Conservation (phyloP, 2,113 vertebrate genomes). For the Caranx ignobilis region DNA sequence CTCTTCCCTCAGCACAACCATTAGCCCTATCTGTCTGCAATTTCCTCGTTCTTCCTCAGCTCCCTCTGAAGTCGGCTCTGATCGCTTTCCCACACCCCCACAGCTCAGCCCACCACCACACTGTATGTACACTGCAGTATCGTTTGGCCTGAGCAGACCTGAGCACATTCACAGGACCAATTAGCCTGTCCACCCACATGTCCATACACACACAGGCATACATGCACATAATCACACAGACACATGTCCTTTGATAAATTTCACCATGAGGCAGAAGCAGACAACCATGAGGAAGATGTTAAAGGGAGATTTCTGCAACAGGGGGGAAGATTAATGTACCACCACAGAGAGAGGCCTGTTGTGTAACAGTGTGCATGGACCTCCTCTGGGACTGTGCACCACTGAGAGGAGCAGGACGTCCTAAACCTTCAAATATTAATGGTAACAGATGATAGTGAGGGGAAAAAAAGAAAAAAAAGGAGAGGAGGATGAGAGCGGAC, state of each 20-base stretch:
- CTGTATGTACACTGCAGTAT: slow-evolving; percentile 61
- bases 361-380: slow-evolving; percentile 47
- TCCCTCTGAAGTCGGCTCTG: slow-evolving; percentile 70
- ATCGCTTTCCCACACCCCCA: slow-evolving; percentile 80
- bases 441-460: slow-evolving; percentile 26
- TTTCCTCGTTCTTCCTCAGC: slow-evolving; percentile 77
- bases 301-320: slow-evolving; percentile 60
- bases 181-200: slow-evolving; percentile 71
- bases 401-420: slow-evolving; percentile 38
- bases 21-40: slow-evolving; percentile 78
- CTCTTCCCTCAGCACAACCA: slow-evolving; percentile 75
- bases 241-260: slow-evolving; percentile 43
- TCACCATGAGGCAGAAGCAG: slow-evolving; percentile 52
- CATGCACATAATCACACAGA: slow-evolving; percentile 18
- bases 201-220: slow-evolving; percentile 30
- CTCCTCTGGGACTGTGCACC: slow-evolving; percentile 40
- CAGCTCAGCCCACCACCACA: slow-evolving; percentile 43
- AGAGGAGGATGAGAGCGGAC: neutral
- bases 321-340: slow-evolving; percentile 60
- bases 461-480: neutral
- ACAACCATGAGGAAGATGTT: slow-evolving; percentile 69
- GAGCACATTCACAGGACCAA: slow-evolving; percentile 64
- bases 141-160: slow-evolving; percentile 56
- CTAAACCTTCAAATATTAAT: slow-evolving; percentile 39
- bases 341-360: slow-evolving; percentile 24